Evolutionary conservation across 2,113 vertebrate species (phyloP), one percentile per base, ranked within the genome.

Genomic region (Hepsetus odoe): DNA sequence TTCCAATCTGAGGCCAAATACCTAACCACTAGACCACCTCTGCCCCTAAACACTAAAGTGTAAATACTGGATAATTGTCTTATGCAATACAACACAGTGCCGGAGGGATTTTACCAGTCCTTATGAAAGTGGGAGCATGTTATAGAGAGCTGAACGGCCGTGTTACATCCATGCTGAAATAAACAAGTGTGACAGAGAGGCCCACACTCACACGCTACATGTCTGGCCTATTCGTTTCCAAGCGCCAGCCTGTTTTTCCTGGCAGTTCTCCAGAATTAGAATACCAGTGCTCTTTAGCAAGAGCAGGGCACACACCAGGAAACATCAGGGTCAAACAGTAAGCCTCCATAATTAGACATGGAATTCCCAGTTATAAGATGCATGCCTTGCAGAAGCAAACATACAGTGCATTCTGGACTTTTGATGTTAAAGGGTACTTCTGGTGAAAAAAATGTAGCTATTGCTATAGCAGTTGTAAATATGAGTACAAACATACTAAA

Each of bases 221-320:
- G 40, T 66, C 20, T 20, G 1, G 58, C 33, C 24, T 70, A 55
- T 67, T 9, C 18, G 20, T 64, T 28, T 72, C 5, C 14, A 14
- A 55, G 42, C 58, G 42, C 16, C 46, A 28, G 11, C 2, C 56
- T 58, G n/a, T 61, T 66, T 18, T 62, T 61, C 49, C 78, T 75
- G 71, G 77, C 79, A 40, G 46, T 4, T 8, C 12, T 76, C 68
- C 80, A 82, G n/a, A 78, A 16, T n/a, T 14, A 32, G n/a, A 80
- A 84, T 76, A 64, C 51, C 58, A 71, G 61, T 56, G 55, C 58
- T 65, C 44, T 51, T 72, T 42, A 61, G 35, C 40, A 35, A 26
- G 20, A 35, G 26, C 55, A 80, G 44, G 40, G 76, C 46, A 70
- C 68, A 26, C 49, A 56, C 61, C 68, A 61, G 72, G 51, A 72